Base-by-base conservation (phyloP, 2,888 invertebrate genomes). In the Drosophila stalkeri region DNA sequence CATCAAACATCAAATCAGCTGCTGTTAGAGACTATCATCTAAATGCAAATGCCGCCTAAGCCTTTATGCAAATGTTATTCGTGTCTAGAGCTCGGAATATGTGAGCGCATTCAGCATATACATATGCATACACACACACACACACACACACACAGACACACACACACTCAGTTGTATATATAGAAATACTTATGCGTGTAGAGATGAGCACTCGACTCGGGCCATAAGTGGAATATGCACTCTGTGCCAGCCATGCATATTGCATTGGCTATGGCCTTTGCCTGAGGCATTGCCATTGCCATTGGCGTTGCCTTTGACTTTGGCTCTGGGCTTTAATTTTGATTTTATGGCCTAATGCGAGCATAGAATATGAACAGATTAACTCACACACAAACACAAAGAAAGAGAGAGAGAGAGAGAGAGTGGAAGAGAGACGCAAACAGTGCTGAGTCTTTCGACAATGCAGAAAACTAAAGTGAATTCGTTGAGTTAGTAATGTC, bases 351-450 rank as follows among this genome's bases (percentile, higher is more conserved):
- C 78, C 70, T 70, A 76, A 81, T 72, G 76, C 49, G 57, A 49
- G 72, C 73, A 78, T 77, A 72, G 78, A 88, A 81, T 77, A 75
- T 83, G 63, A 75, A 72, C 57, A 69, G 76, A 83, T 88, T 83
- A 86, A 35, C 7, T 1, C 12, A 33, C 11, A 33, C 5, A 31
- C 11, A 49, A 0, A 49, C 0, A 7, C 3, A 18, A 12, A 18
- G 8, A n/a, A 1, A n/a, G 16, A 27, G 27, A 47, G 23, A 8
- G 23, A 46, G 46, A 41, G 41, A 41, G 43, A 43, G 11, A 20
- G n/a, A 20, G 12, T 6, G 12, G 12, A 20, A 44, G 11, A 44
- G 12, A 37, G 37, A 9, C 11, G 3, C 12, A 12, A 4, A 12
- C 27, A 27, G 27, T 6, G 27, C 27, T 27, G 27, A 6, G 27